Evolutionary conservation across 2,888 invertebrate species (phyloP).

Genomic region (Boloria euphrosyne): DNA sequence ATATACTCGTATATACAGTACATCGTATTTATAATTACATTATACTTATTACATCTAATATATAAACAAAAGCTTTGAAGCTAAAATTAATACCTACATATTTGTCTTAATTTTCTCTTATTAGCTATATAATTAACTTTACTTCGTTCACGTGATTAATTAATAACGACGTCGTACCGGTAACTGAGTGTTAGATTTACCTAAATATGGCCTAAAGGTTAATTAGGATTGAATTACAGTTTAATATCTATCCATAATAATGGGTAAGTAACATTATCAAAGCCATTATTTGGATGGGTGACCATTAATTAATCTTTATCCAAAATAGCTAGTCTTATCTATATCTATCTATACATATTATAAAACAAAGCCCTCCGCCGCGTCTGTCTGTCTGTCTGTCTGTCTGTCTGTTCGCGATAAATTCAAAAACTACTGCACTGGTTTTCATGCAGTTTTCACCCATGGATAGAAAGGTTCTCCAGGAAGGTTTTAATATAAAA

Average conservation of each 20-base stretch:
- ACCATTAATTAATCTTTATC: background rate
- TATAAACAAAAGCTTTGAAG: constrained; percentile 8
- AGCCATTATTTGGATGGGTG: background rate
- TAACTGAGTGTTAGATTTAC: constrained; percentile 14
- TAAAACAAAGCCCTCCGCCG: no score
- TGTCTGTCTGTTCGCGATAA: no score
- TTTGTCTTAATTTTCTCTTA: constrained; percentile 34
- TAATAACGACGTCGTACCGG: constrained; percentile 27
- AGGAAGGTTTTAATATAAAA: no score
- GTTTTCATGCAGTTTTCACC: no score
- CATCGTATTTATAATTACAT: constrained; percentile 1
- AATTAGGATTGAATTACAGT: constrained; percentile 5
- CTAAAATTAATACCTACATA: constrained; percentile 21
- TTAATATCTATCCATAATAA: background rate
- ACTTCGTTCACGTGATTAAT: constrained; percentile 27
- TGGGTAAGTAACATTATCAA: background rate
- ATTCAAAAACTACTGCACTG: no score
- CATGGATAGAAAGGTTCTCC: no score
- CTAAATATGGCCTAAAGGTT: constrained; percentile 12
- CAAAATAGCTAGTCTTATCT: no score
- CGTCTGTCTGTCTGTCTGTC: no score
- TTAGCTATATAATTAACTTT: constrained; percentile 34
- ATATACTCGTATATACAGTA: background rate
- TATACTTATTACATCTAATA: constrained; percentile 11
- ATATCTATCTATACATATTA: no score